A percentile compares a stretch with the other conserved stretches of the same genome.
phyloP scores from a whole-genome alignment of 1,140 invertebrate genomes.

The Homalodisca vitripennis region DNA sequence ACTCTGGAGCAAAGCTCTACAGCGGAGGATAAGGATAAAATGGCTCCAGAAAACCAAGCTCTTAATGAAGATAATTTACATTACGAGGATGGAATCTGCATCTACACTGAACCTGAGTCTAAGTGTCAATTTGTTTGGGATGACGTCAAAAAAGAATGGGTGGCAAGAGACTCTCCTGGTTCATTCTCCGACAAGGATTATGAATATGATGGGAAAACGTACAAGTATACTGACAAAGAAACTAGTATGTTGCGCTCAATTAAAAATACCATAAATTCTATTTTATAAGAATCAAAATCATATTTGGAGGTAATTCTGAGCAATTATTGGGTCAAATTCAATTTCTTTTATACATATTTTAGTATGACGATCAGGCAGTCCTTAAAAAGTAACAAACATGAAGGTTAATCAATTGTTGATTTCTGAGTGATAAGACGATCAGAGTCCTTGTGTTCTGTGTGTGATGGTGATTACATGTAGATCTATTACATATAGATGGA shows the following conservation, averaged over 20 bases:
- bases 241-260: conserved; percentile 40
- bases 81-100: conserved; percentile 65
- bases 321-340: background rate
- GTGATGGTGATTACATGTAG: too few species aligned
- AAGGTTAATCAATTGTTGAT: background rate
- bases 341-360: background rate
- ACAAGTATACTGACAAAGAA: conserved; percentile 52
- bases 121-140: conserved; percentile 68
- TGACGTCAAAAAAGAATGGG: conserved; percentile 58
- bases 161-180: conserved; percentile 36
- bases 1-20: too few species aligned
- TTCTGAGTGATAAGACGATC: too few species aligned
- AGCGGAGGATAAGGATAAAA: too few species aligned
- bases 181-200: conserved; percentile 46
- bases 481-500: too few species aligned
- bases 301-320: background rate
- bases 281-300: background rate
- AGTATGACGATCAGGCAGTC: background rate
- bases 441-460: too few species aligned
- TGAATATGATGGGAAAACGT: conserved; percentile 54
- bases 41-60: too few species aligned
- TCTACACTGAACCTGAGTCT: conserved; percentile 70
- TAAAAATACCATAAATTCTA: background rate
- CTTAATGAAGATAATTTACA: conserved; percentile 52
- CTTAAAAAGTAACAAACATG: background rate